These are phyloP conservation scores for Sebastiscus albofasciatus DNA, from an alignment of 2,797 vertebrate genomes.

Conservation along the genomic window DNA sequence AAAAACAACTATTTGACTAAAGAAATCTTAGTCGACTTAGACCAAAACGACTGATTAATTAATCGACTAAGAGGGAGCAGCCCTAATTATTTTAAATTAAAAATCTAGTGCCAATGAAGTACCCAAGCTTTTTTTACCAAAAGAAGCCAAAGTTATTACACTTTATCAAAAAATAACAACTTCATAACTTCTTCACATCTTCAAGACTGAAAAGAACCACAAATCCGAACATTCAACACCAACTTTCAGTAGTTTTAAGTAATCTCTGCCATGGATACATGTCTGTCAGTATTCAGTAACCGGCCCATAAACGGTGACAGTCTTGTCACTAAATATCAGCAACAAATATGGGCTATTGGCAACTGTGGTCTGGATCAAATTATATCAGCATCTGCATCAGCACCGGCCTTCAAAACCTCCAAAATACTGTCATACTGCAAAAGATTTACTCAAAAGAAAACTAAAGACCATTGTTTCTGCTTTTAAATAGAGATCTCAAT, in stretches of 20 bases:
- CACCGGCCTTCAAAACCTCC: neutral
- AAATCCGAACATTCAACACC: neutral
- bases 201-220: neutral
- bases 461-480: neutral
- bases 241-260: neutral
- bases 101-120: too few relatives aligned
- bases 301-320: neutral
- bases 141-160: neutral
- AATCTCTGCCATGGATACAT: neutral
- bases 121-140: too few relatives aligned
- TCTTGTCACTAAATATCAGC: neutral
- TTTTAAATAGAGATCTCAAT: neutral
- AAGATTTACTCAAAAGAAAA: neutral
- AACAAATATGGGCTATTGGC: neutral
- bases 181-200: neutral
- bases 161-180: too few relatives aligned
- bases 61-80: too few relatives aligned
- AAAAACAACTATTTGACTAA: accelerated
- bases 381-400: neutral
- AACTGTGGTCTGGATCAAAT: neutral
- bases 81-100: too few relatives aligned
- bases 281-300: neutral
- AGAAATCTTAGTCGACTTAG: too few relatives aligned
- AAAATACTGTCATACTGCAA: neutral
- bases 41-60: too few relatives aligned